These are phyloP conservation scores for Poeciliopsis occidentalis DNA, from an alignment of 2,113 vertebrate genomes.

Conservation along the genomic window DNA sequence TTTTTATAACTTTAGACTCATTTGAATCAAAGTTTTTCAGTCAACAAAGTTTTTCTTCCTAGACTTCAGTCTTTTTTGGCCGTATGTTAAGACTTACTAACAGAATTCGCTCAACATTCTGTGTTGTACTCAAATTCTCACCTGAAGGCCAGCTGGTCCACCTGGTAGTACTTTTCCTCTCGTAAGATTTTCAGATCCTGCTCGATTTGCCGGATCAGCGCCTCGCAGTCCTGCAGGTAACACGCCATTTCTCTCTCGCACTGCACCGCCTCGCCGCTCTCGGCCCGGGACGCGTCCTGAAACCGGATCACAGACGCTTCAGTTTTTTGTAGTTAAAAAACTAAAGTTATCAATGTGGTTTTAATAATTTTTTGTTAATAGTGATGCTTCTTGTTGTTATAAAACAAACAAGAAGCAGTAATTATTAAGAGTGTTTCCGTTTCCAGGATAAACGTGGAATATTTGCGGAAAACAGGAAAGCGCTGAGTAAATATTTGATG, in stretches of 20 bases:
- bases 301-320: not conserved
- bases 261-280: slow-evolving; percentile 87
- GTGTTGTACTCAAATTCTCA: slow-evolving; percentile 49
- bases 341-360: too few species aligned
- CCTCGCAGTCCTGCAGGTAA: slow-evolving; percentile 93
- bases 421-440: not conserved
- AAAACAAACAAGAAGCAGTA: not conserved
- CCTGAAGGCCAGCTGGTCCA: slow-evolving; percentile 97
- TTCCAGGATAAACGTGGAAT: not conserved
- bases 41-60: too few species aligned
- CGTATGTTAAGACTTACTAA: not conserved
- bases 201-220: slow-evolving; percentile 87
- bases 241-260: slow-evolving; percentile 88
- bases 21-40: too few species aligned
- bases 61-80: too few species aligned
- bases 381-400: not conserved
- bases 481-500: slow-evolving; percentile 21
- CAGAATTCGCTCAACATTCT: not conserved
- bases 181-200: slow-evolving; percentile 91
- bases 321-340: too few species aligned
- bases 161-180: slow-evolving; percentile 94
- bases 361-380: too few species aligned
- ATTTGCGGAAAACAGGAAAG: slow-evolving; percentile 1
- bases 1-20: too few species aligned
- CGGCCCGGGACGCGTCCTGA: slow-evolving; percentile 91